phyloP scores from a whole-genome alignment of 2,888 invertebrate genomes.

The Euclidia mi region DNA sequence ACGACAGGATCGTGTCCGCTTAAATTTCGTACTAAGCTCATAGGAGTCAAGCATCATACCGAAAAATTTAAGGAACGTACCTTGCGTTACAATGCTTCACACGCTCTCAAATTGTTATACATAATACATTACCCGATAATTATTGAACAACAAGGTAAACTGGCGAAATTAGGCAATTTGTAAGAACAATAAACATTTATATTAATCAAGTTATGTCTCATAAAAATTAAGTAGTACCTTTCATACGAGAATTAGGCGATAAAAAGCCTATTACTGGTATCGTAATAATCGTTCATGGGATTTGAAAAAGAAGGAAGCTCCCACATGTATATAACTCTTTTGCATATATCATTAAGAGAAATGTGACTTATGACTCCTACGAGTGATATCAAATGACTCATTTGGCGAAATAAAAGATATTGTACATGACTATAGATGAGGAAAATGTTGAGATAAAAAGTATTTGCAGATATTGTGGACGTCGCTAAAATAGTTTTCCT shows the following conservation, averaged over 20 bases:
- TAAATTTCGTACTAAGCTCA: too few species aligned
- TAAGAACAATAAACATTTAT: constrained; percentile 19
- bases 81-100: too few species aligned
- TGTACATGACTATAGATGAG: constrained; percentile 1
- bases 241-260: constrained; percentile 24
- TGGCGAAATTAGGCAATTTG: constrained; percentile 18
- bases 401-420: constrained; percentile 4
- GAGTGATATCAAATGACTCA: constrained; percentile 3
- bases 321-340: too few species aligned
- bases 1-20: too few species aligned
- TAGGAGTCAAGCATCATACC: too few species aligned
- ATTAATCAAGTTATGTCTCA: constrained; percentile 29
- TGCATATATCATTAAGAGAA: neutral
- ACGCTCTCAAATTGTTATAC: too few species aligned
- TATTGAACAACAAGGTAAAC: neutral
- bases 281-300: constrained; percentile 15
- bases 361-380: neutral
- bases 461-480: constrained; percentile 25
- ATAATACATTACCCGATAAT: too few species aligned
- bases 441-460: constrained; percentile 15
- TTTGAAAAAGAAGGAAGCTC: neutral
- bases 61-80: too few species aligned
- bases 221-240: constrained; percentile 25
- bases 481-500: constrained; percentile 20
- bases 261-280: constrained; percentile 28